A percentile compares a stretch with the other conserved stretches of the same genome.
Conservation (phyloP, 2,888 invertebrate genomes). For the Mycalesis mineus region DNA sequence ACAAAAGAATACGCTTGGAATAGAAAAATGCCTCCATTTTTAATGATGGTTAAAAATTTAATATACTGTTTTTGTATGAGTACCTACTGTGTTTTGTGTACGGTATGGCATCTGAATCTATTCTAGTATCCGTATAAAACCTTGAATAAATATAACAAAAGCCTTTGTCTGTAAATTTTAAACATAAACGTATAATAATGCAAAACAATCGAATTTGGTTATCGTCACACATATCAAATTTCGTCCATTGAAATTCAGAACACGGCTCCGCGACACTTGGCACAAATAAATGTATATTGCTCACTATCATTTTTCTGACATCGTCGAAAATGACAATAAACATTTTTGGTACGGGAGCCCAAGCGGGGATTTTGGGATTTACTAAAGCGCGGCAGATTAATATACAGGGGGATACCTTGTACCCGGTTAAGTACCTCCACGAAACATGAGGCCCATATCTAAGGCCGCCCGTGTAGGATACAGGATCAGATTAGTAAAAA, state of each 20-base stretch:
- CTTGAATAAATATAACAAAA: slow-evolving; percentile 4
- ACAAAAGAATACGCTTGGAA: too few relatives aligned
- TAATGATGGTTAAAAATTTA: too few relatives aligned
- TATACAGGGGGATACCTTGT: too few relatives aligned
- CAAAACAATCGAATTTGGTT: slow-evolving; percentile 4
- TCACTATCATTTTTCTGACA: neutral
- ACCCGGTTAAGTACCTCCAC: too few relatives aligned
- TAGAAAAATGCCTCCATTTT: too few relatives aligned
- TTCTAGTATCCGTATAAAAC: neutral
- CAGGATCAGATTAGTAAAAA: too few relatives aligned
- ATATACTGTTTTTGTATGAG: too few relatives aligned
- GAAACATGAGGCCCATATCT: too few relatives aligned
- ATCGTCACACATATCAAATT: slow-evolving; percentile 14
- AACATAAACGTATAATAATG: neutral
- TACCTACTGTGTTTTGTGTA: too few relatives aligned
- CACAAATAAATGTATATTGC: neutral
- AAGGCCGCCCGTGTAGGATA: too few relatives aligned
- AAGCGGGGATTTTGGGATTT: too few relatives aligned
- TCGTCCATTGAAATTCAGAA: slow-evolving; percentile 11
- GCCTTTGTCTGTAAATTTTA: neutral
- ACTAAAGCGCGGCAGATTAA: too few relatives aligned
- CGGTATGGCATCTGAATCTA: neutral
- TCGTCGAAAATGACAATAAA: neutral
- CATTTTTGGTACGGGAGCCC: neutral
- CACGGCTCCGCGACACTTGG: neutral